These are phyloP conservation scores for Prionailurus bengalensis DNA, from an alignment of 2,113 vertebrate genomes.

Conservation along the genomic window DNA sequence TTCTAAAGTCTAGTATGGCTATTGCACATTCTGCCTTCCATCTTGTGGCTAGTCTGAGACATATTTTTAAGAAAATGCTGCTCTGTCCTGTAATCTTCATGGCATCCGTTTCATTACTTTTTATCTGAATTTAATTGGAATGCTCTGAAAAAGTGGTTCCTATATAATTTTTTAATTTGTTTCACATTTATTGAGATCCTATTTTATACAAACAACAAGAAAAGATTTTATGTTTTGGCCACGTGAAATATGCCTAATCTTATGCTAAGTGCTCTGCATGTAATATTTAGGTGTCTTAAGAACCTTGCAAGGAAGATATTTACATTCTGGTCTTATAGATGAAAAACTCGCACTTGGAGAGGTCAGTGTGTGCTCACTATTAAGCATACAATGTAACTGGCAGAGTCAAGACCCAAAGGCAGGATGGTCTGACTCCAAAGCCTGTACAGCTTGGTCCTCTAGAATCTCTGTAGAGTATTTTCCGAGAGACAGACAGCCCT, in stretches of 20 bases:
- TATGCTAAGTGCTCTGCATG: background rate
- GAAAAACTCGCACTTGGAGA: background rate
- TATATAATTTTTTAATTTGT: background rate
- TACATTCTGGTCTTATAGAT: background rate
- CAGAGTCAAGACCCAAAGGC: conserved; percentile 13
- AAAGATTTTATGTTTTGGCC: background rate
- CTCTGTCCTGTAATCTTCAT: background rate
- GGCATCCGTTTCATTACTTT: background rate
- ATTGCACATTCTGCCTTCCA: background rate
- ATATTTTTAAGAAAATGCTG: background rate
- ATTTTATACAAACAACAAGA: background rate
- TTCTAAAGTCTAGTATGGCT: background rate
- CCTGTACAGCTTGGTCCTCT: background rate
- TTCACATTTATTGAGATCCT: background rate
- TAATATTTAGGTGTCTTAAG: background rate
- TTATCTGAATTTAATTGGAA: background rate
- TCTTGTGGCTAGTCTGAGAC: background rate
- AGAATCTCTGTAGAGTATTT: background rate
- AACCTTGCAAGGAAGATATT: conserved; percentile 10
- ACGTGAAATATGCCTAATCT: background rate
- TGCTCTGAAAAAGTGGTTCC: background rate
- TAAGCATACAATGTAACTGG: background rate
- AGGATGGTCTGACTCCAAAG: background rate
- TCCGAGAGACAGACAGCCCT: background rate
- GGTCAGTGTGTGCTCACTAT: background rate